phyloP scores from a whole-genome alignment of 64 coral and sea anemone species.

The Porites australiensis region DNA sequence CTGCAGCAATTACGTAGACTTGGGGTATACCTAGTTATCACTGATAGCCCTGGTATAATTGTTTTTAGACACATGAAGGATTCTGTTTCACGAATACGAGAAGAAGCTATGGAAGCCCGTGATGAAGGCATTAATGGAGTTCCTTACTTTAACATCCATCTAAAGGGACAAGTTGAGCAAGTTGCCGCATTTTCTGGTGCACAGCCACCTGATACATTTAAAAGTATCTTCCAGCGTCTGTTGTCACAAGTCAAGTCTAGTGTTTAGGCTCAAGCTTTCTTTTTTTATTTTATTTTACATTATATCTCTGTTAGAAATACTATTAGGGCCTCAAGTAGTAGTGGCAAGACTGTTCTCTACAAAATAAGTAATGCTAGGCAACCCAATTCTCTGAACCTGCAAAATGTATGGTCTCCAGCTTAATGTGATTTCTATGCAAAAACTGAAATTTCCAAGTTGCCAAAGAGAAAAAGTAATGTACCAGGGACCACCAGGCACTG shows the following conservation, averaged over 20 bases:
- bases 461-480: no score
- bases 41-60: not conserved
- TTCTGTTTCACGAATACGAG: conserved; percentile 62
- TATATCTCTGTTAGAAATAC: not conserved
- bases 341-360: no score
- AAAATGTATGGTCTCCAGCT: no score
- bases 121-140: conserved; percentile 79
- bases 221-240: conserved; percentile 73
- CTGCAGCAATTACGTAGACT: no score
- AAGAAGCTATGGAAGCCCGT: conserved; percentile 65
- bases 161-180: conserved; percentile 38
- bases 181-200: conserved; percentile 82
- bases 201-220: conserved; percentile 82
- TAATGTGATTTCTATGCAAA: no score
- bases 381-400: no score
- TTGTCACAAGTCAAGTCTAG: conserved; percentile 65
- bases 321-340: no score
- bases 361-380: no score
- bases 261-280: conserved; percentile 33
- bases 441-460: no score
- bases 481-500: no score
- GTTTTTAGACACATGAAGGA: conserved; percentile 63
- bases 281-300: not conserved
- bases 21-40: not conserved
- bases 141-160: conserved; percentile 73